Evolutionary conservation across 1,140 invertebrate species (phyloP).

Genomic region (Chymomyza costata): DNA sequence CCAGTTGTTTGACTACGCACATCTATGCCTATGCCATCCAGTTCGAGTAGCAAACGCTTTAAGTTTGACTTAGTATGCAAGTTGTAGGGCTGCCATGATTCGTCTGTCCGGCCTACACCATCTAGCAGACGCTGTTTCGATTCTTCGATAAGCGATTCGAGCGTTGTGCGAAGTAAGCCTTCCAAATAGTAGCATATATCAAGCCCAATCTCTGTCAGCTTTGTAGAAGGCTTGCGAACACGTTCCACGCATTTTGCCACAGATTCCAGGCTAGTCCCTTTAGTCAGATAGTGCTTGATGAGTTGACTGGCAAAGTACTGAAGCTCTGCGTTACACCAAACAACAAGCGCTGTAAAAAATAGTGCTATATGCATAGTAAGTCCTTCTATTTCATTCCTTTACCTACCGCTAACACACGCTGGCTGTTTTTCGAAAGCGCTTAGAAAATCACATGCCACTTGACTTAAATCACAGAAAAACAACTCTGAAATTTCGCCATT

Average conservation of each 20-base stretch:
- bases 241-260: slow-evolving; percentile 91
- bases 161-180: slow-evolving; percentile 82
- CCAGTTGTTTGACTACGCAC: slow-evolving; percentile 63
- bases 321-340: slow-evolving; percentile 93
- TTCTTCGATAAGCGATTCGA: slow-evolving; percentile 76
- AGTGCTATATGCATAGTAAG: not conserved
- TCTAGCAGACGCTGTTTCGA: slow-evolving; percentile 77
- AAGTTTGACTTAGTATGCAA: slow-evolving; percentile 78
- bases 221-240: slow-evolving; percentile 85
- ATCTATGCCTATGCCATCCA: slow-evolving; percentile 76
- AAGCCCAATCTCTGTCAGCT: slow-evolving; percentile 79
- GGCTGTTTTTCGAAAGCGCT: slow-evolving; percentile 65
- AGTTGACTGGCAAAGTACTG: slow-evolving; percentile 87
- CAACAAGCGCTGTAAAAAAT: slow-evolving; percentile 83
- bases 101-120: slow-evolving; percentile 84
- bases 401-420: slow-evolving; percentile 69
- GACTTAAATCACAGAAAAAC: slow-evolving; percentile 71
- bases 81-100: slow-evolving; percentile 84
- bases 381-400: not conserved
- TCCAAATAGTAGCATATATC: slow-evolving; percentile 89
- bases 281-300: slow-evolving; percentile 93
- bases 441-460: slow-evolving; percentile 72
- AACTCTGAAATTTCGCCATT: slow-evolving; percentile 71
- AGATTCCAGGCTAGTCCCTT: slow-evolving; percentile 88
- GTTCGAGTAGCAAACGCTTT: slow-evolving; percentile 75